Conservation (phyloP, 2,888 invertebrate species). For the Phortica okadai region DNA sequence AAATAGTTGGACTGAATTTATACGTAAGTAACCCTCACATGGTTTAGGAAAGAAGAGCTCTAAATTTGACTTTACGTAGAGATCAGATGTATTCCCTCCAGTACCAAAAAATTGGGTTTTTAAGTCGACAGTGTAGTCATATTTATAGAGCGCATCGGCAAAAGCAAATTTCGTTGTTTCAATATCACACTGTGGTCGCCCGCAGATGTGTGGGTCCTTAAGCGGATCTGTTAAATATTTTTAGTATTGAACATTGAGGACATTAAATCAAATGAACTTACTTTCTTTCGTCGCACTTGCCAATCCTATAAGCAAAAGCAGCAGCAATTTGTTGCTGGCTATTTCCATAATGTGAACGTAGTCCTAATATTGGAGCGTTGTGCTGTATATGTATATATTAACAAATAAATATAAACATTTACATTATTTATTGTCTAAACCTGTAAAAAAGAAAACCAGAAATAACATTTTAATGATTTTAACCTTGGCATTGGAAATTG, state of each 20-base stretch:
- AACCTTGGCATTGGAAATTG: no score
- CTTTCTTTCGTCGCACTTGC: constrained; percentile 61
- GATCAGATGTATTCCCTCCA: constrained; percentile 83
- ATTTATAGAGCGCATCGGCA: constrained; percentile 78
- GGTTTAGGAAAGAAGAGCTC: constrained; percentile 82
- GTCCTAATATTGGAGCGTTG: neutral
- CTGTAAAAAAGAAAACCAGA: no score
- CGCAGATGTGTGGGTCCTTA: constrained; percentile 85
- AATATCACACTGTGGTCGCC: constrained; percentile 81
- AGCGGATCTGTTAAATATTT: constrained; percentile 80
- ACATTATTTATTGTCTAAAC: no score
- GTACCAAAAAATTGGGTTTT: constrained; percentile 84
- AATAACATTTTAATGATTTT: no score
- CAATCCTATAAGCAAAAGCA: constrained; percentile 52
- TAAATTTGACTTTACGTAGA: constrained; percentile 80
- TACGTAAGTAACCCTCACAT: constrained; percentile 84
- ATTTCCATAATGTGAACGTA: neutral
- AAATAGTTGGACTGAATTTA: constrained; percentile 80
- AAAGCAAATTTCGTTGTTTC: constrained; percentile 71
- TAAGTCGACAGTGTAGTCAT: constrained; percentile 85
- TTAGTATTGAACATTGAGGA: neutral
- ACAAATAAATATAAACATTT: no score
- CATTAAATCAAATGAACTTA: constrained; percentile 46
- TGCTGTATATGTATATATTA: neutral
- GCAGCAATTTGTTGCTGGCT: constrained; percentile 30